These are phyloP conservation scores for Leuciscus waleckii DNA, from an alignment of 2,797 vertebrate genomes.

Conservation along the genomic window DNA sequence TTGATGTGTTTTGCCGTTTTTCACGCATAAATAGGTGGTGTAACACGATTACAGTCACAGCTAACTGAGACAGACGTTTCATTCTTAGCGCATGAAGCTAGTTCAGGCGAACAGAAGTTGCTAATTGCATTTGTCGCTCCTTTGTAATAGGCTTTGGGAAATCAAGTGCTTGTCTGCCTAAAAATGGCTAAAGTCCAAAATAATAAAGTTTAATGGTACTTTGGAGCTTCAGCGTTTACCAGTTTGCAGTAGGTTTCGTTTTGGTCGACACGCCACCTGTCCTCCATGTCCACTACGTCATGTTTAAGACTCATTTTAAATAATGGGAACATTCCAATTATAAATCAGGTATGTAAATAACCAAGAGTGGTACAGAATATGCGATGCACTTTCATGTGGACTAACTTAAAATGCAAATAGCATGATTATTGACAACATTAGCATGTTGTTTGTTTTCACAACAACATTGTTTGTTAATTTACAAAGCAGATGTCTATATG, in stretches of 20 bases:
- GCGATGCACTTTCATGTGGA: background rate
- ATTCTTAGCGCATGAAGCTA: slow-evolving; percentile 19
- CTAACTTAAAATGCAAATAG: background rate
- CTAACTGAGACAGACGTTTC: slow-evolving; percentile 6
- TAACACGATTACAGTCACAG: slow-evolving; percentile 27
- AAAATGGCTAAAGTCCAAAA: slow-evolving; percentile 68
- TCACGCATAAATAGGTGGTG: slow-evolving; percentile 26
- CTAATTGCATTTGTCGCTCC: slow-evolving; percentile 57
- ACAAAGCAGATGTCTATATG: background rate
- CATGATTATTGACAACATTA: background rate
- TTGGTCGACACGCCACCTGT: background rate
- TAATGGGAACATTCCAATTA: background rate
- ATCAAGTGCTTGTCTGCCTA: slow-evolving; percentile 67
- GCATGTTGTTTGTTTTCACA: background rate
- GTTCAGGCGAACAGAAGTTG: slow-evolving; percentile 44
- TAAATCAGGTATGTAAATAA: background rate
- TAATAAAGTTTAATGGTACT: slow-evolving; percentile 57
- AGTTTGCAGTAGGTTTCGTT: background rate
- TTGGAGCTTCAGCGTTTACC: slow-evolving; percentile 16
- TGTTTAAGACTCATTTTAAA: background rate
- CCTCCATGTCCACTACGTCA: background rate
- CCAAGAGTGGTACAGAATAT: background rate
- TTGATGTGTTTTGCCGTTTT: background rate
- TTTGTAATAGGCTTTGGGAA: slow-evolving; percentile 66
- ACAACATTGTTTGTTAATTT: background rate